Conservation (phyloP, 2,888 invertebrate species). For the Dicycla oo region DNA sequence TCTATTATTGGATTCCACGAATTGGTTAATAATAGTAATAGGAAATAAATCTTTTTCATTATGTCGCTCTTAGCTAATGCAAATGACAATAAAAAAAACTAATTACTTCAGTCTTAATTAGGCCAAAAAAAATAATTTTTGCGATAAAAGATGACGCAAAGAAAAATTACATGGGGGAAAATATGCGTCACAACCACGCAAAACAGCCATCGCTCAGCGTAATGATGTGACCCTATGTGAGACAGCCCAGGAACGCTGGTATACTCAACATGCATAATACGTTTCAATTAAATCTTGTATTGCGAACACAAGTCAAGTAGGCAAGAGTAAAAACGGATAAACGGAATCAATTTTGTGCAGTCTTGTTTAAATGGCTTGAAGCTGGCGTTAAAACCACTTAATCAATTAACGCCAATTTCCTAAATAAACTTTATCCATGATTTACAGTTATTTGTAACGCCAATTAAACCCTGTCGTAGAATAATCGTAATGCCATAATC, state of each 20-base stretch:
- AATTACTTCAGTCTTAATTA: too few species aligned
- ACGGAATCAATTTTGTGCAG: not conserved
- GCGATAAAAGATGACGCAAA: too few species aligned
- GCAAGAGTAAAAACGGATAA: not conserved
- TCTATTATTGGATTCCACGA: not conserved
- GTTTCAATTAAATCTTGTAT: not conserved
- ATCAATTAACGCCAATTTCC: not conserved
- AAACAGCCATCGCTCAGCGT: too few species aligned
- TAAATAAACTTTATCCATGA: not conserved
- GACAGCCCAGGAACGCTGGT: too few species aligned
- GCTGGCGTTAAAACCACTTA: not conserved
- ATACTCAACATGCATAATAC: too few species aligned
- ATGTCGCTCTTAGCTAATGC: too few species aligned
- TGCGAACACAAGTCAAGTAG: not conserved
- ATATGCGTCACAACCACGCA: too few species aligned
- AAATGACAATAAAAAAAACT: too few species aligned
- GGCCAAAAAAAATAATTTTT: too few species aligned
- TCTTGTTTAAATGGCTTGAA: not conserved
- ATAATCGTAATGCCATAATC: not conserved
- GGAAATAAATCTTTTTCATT: too few species aligned
- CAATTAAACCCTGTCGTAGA: constrained; percentile 20
- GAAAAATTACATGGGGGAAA: too few species aligned
- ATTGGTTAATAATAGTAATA: not conserved
- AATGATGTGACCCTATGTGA: too few species aligned
- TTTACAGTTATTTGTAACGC: constrained; percentile 11